Percentiles rank a stretch among this genome's conserved stretches.
Evolutionary conservation across 1,140 invertebrate species (phyloP).

Genomic region (Lepidurus couesii): DNA sequence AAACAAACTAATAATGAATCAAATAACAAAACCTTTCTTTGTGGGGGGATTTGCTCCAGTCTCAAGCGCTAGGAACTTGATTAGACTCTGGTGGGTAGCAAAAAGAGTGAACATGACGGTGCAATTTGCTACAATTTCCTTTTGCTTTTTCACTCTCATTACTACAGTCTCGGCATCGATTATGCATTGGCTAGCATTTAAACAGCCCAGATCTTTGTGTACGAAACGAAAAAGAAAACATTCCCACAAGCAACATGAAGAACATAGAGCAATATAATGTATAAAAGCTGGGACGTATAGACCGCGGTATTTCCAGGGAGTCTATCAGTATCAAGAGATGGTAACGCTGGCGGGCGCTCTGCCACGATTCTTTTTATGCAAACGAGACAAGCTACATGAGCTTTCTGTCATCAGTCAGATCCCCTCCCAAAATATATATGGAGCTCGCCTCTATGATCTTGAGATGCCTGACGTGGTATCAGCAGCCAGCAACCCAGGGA

Average conservation of each 20-base stretch:
- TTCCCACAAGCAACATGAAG: no score
- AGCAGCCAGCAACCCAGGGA: not conserved
- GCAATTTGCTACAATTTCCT: not conserved
- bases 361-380: not conserved
- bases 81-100: not conserved
- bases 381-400: slow-evolving; percentile 8
- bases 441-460: not conserved
- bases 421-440: slow-evolving; percentile 2
- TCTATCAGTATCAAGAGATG: not conserved
- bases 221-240: no score
- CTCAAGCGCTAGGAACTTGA: not conserved
- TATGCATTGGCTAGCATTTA: not conserved
- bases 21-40: no score
- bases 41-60: not conserved
- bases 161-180: not conserved
- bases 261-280: no score
- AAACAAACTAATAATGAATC: no score
- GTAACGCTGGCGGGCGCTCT: slow-evolving; percentile 4
- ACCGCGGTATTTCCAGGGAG: no score
- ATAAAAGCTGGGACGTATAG: no score
- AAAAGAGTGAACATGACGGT: not conserved
- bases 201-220: not conserved
- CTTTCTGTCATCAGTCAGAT: slow-evolving; percentile 16
- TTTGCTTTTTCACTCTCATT: slow-evolving; percentile 6
- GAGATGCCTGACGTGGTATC: not conserved